phyloP scores from a whole-genome alignment of 2,113 vertebrate species.

The Felis catus region F.catus_Fca126_mat1.0 CM031419.1:71929501-71930000 shows the following conservation, averaged over 20 bases:
- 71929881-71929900: neutral
- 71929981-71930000: neutral
- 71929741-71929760: neutral
- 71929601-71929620: neutral
- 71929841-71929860: neutral
- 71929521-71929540: neutral
- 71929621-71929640: neutral
- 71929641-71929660: neutral
- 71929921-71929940: neutral
- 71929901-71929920: neutral
- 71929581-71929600: conserved; percentile 9
- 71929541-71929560: conserved; percentile 46
- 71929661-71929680: neutral
- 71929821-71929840: neutral
- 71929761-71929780: neutral
- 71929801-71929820: neutral
- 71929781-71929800: neutral
- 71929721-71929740: neutral
- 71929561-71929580: neutral
- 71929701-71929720: neutral
- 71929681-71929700: neutral
- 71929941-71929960: neutral
- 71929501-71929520: neutral
- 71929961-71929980: neutral
- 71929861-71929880: neutral